phyloP scores from a whole-genome alignment of 2,113 vertebrate genomes.

The Xenopus laevis region DNA sequence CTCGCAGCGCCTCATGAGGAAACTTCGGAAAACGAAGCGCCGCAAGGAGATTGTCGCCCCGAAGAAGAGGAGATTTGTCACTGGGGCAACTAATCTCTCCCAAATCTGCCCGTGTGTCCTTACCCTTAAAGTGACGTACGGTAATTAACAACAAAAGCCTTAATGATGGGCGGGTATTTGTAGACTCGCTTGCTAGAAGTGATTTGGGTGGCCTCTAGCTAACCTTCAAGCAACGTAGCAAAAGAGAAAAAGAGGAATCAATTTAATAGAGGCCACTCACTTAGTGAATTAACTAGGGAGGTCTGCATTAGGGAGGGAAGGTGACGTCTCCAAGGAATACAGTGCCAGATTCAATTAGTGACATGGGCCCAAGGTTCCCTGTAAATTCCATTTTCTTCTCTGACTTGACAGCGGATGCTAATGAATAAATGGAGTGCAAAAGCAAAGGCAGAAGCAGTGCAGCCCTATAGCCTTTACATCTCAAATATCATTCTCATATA shows the following conservation, averaged over 20 bases:
- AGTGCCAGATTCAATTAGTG: slow-evolving; percentile 78
- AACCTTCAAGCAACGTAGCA: slow-evolving; percentile 60
- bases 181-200: slow-evolving; percentile 9
- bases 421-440: slow-evolving; percentile 41
- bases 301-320: slow-evolving; percentile 58
- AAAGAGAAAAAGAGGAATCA: slow-evolving; percentile 57
- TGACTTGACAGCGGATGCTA: slow-evolving; percentile 42
- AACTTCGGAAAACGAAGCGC: too few relatives aligned
- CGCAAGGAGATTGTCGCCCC: too few relatives aligned
- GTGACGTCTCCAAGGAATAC: slow-evolving; percentile 61
- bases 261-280: slow-evolving; percentile 76
- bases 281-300: slow-evolving; percentile 73
- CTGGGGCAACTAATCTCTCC: too few relatives aligned
- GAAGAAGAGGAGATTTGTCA: too few relatives aligned
- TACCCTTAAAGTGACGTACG: too few relatives aligned
- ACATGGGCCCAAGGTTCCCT: slow-evolving; percentile 52
- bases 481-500: too few relatives aligned
- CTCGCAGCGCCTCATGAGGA: too few relatives aligned
- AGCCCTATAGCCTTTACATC: too few relatives aligned
- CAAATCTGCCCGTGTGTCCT: too few relatives aligned
- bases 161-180: slow-evolving; percentile 10
- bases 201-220: slow-evolving; percentile 52
- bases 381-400: slow-evolving; percentile 55
- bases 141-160: too few relatives aligned
- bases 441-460: slow-evolving; percentile 19